These are phyloP conservation scores for Speoplatyrhinus poulsoni DNA, from an alignment of 2,113 vertebrate species.

Conservation along the genomic window DNA sequence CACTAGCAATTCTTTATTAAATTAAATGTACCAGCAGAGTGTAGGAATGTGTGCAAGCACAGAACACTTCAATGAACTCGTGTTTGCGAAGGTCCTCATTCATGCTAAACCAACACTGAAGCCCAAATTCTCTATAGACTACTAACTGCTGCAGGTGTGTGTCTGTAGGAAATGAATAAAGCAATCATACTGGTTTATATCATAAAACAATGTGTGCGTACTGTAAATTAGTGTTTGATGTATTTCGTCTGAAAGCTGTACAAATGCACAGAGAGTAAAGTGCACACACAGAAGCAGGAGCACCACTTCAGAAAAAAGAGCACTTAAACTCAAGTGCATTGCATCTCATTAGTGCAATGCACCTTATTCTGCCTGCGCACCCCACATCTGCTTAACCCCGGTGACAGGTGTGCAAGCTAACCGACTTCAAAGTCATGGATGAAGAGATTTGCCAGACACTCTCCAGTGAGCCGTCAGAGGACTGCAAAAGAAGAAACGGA, in stretches of 20 bases:
- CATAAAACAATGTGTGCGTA: not conserved
- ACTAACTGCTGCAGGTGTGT: not conserved
- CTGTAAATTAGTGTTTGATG: too few species aligned
- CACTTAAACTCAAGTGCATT: not conserved
- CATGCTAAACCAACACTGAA: not conserved
- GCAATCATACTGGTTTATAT: not conserved
- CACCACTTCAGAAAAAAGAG: not conserved
- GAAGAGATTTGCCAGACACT: slow-evolving; percentile 1
- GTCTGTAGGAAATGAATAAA: not conserved
- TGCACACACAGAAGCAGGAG: not conserved
- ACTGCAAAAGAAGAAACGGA: slow-evolving; percentile 13
- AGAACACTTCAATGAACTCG: not conserved
- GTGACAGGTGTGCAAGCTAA: slow-evolving; percentile 10
- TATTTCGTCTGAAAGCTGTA: not conserved
- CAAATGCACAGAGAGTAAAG: not conserved
- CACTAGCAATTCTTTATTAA: not conserved
- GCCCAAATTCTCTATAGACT: not conserved
- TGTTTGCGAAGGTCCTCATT: not conserved
- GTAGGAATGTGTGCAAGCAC: not conserved
- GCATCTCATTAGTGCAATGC: not conserved
- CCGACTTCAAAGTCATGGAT: slow-evolving; percentile 3
- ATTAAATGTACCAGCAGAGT: not conserved
- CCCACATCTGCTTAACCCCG: slow-evolving; percentile 21
- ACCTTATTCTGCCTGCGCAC: slow-evolving; percentile 10
- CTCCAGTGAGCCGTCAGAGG: slow-evolving; percentile 4